Percentiles rank a stretch among this genome's conserved stretches.
Conservation (phyloP, 2,888 invertebrate genomes). For the Norana najaformis region DNA sequence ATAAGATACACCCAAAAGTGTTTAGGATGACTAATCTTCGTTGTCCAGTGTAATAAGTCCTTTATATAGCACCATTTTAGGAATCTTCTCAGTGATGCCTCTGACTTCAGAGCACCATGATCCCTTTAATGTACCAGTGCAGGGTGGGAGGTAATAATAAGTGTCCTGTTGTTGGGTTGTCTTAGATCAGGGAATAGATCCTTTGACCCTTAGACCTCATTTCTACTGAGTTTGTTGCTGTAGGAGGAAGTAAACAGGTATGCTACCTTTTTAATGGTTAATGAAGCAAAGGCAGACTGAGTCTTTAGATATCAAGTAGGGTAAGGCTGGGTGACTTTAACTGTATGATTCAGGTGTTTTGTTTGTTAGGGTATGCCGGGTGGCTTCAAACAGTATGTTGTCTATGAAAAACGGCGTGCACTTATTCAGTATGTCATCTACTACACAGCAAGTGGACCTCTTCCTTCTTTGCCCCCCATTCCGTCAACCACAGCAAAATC, state of each 20-base stretch:
- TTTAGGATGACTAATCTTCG: too few species aligned
- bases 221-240: too few species aligned
- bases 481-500: neutral
- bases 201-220: neutral
- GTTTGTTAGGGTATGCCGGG: constrained; percentile 21
- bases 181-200: neutral
- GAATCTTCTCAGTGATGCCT: neutral
- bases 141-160: neutral
- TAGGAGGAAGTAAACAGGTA: neutral
- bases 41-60: neutral
- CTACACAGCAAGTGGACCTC: constrained; percentile 24
- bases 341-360: neutral
- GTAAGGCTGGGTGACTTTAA: neutral
- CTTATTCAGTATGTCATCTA: constrained; percentile 26
- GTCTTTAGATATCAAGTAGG: neutral
- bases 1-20: too few species aligned
- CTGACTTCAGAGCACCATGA: too few species aligned
- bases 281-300: neutral
- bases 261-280: neutral
- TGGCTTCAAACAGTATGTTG: constrained; percentile 23
- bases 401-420: constrained; percentile 29
- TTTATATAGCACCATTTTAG: neutral
- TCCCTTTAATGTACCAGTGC: neutral
- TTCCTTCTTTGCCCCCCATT: constrained; percentile 25
- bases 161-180: neutral